phyloP scores from a whole-genome alignment of 2,888 invertebrate genomes.

The Patella caerulea region DNA sequence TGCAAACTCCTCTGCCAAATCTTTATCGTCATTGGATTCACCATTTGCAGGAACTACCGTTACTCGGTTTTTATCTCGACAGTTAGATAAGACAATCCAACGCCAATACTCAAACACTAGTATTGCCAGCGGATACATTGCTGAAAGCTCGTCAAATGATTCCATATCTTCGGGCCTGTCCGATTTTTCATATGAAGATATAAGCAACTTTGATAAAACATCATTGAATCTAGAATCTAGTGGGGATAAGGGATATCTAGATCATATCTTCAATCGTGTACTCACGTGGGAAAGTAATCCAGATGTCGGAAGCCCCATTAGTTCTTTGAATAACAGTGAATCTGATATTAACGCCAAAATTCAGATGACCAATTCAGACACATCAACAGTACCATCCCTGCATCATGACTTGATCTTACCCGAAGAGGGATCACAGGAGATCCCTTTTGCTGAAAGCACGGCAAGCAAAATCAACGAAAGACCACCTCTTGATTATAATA shows the following conservation, averaged over 20 bases:
- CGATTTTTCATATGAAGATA: background rate
- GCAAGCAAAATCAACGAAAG: background rate
- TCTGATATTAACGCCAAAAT: background rate
- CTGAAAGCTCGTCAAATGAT: conserved; percentile 17
- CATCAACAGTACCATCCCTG: conserved; percentile 20
- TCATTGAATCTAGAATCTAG: background rate
- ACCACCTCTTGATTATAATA: background rate
- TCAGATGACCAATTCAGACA: background rate
- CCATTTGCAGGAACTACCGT: background rate
- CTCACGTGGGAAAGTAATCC: conserved; percentile 33
- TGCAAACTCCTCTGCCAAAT: conserved; percentile 25
- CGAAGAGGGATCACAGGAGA: conserved; percentile 56
- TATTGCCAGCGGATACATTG: conserved; percentile 26
- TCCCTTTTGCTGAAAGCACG: conserved; percentile 46
- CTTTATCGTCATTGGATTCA: conserved; percentile 34
- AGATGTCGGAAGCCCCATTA: background rate
- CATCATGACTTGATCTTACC: conserved; percentile 52
- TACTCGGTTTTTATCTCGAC: background rate
- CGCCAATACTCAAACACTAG: conserved; percentile 38
- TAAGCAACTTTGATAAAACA: background rate
- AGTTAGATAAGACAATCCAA: conserved; percentile 1
- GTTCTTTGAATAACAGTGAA: background rate
- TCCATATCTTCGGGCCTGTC: background rate
- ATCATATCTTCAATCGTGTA: conserved; percentile 35
- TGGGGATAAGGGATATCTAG: conserved; percentile 29